Base-by-base conservation (phyloP, 2,888 invertebrate species). In the Melanophora roralis region DNA sequence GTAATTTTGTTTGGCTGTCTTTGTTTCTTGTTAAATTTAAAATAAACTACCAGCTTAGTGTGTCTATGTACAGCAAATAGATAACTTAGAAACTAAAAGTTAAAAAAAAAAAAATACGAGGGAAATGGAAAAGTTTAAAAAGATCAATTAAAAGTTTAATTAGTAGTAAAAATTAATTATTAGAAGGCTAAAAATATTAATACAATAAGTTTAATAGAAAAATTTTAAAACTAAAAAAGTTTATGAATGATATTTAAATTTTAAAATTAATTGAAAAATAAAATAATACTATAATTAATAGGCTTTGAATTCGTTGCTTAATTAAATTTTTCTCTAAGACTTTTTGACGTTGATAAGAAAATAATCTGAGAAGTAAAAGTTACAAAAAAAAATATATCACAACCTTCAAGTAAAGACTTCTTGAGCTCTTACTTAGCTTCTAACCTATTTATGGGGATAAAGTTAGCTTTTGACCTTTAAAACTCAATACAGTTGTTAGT, bases 61-160 rank as follows among this genome's bases (percentile, higher is more conserved):
- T 14, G n/a, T 38, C 27, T 27, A 27, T 3, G 27, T 27, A 27
- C 27, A 27, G 38, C n/a, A n/a, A n/a, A n/a, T 45, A 38, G 23
- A 36, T n/a, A 43, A 55, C 9, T 68, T 45, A 9, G 23, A 1
- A n/a, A 16, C 5, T 19, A 14, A 51, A 43, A 16, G 34, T 32
- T 32, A 14, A 12, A 55, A 27, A 34, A n/a, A 38, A 36, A 51
- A 34, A 49, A 71, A 11, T 38, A 60, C 32, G 27, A 32, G 36
- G 4, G 11, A 45, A 45, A 45, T 16, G 19, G 11, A 47, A 62
- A 62, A 45, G 34, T 19, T n/a, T 62, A 19, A 8, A 62, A 62
- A 47, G 9, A 34, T 68, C 55, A 68, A 68, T 68, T 55, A 68
- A 68, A 68, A 68, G 55, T 68, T 68, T 55, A 49, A 38, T 65